These are phyloP conservation scores for Sesamia inferens DNA, from an alignment of 2,888 invertebrate genomes.

Conservation along the genomic window DNA sequence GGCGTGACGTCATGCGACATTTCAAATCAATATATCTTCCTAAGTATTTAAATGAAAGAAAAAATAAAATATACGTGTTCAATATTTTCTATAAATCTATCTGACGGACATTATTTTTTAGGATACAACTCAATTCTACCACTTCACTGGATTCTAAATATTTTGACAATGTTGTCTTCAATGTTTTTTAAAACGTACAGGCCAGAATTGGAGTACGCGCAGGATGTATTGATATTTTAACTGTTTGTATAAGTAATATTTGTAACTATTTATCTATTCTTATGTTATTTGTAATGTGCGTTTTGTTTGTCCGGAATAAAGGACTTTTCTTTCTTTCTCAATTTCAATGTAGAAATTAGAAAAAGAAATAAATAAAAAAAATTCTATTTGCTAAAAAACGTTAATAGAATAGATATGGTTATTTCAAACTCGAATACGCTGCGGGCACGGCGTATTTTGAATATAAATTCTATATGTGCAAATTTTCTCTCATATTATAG, in stretches of 20 bases:
- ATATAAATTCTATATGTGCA: neutral
- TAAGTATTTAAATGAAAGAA: too few relatives aligned
- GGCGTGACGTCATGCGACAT: too few relatives aligned
- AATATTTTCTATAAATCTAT: too few relatives aligned
- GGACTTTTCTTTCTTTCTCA: neutral
- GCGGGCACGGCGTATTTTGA: neutral
- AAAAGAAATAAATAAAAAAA: too few relatives aligned
- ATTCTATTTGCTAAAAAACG: neutral
- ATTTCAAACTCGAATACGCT: neutral
- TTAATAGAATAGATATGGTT: neutral
- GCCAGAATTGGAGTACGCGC: too few relatives aligned
- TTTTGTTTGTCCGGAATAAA: too few relatives aligned
- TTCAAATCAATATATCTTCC: too few relatives aligned
- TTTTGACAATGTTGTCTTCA: neutral
- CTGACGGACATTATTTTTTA: too few relatives aligned
- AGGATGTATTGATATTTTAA: neutral
- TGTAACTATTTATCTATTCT: neutral
- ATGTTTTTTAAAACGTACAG: too few relatives aligned
- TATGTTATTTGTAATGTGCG: too few relatives aligned
- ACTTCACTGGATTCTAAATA: neutral
- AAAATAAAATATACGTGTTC: too few relatives aligned
- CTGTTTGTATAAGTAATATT: too few relatives aligned
- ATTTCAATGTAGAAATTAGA: neutral
- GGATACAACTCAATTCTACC: neutral
- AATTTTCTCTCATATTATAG: conserved; percentile 12